A percentile compares a stretch with the other conserved stretches of the same genome.
Conservation (phyloP, 2,113 vertebrate genomes). For the Hydrochoerus hydrochaeris region DNA sequence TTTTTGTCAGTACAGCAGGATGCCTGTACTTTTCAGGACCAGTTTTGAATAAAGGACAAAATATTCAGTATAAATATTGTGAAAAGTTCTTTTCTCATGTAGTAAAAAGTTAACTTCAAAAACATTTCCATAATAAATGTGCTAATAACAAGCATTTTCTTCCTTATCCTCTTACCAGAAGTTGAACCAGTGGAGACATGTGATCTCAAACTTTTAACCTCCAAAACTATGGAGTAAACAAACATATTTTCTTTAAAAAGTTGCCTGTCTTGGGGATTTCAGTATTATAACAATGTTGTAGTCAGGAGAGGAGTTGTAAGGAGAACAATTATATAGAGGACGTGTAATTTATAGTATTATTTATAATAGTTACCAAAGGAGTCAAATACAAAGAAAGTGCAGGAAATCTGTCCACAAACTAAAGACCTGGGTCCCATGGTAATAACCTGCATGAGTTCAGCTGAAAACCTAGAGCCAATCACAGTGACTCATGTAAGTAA, state of each 20-base stretch:
- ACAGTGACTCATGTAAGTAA: too few relatives aligned
- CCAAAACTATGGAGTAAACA: background rate
- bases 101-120: background rate
- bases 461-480: too few relatives aligned
- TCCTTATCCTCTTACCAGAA: background rate
- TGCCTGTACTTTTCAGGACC: background rate
- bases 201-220: background rate
- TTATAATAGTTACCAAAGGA: too few relatives aligned
- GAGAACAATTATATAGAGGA: too few relatives aligned
- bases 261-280: background rate
- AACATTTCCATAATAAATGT: background rate
- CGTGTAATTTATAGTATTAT: too few relatives aligned
- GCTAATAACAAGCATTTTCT: background rate
- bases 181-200: background rate
- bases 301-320: too few relatives aligned
- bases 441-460: too few relatives aligned
- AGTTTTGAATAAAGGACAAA: background rate
- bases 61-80: background rate
- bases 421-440: too few relatives aligned
- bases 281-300: background rate
- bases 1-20: background rate
- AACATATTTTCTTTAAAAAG: background rate
- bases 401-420: too few relatives aligned
- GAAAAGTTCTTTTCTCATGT: background rate
- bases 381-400: too few relatives aligned